Evolutionary conservation across 2,797 vertebrate species (phyloP).

Genomic region (Mormyrus hasselquistii): DNA sequence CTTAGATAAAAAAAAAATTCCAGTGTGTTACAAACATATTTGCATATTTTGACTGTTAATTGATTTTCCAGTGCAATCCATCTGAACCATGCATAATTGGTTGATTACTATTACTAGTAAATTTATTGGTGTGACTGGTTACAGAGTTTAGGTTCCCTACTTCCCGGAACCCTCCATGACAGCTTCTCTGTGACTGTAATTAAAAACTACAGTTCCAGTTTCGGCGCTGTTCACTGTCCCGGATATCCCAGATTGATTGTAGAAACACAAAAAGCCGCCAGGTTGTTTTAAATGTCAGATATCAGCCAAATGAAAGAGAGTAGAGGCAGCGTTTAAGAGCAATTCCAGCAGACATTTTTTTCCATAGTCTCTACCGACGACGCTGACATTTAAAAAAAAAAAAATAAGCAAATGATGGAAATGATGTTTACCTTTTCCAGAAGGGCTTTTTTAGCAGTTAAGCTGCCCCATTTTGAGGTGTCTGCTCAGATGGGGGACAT

Average conservation of each 20-base stretch:
- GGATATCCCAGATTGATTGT: slow-evolving; percentile 37
- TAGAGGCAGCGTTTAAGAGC: not conserved
- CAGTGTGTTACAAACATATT: not conserved
- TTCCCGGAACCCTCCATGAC: not conserved
- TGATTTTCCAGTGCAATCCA: not conserved
- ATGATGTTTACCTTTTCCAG: not conserved
- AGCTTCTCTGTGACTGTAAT: not conserved
- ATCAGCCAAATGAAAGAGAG: not conserved
- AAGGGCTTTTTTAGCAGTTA: not conserved
- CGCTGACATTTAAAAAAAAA: slow-evolving; percentile 1
- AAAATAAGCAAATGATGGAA: not conserved
- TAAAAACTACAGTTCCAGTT: not conserved
- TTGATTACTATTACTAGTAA: not conserved
- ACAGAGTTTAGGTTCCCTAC: not conserved
- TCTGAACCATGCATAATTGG: not conserved
- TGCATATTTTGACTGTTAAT: not conserved
- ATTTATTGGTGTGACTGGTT: not conserved
- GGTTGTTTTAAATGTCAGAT: slow-evolving; percentile 31
- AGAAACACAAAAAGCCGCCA: slow-evolving; percentile 32
- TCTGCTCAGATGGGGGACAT: not conserved
- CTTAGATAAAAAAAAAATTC: not conserved
- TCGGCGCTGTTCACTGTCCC: slow-evolving; percentile 18
- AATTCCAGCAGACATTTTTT: not conserved
- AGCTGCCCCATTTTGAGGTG: not conserved
- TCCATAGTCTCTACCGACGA: not conserved